phyloP scores from a whole-genome alignment of 1,140 invertebrate genomes.

The Pygmarrhopalites habei region DNA sequence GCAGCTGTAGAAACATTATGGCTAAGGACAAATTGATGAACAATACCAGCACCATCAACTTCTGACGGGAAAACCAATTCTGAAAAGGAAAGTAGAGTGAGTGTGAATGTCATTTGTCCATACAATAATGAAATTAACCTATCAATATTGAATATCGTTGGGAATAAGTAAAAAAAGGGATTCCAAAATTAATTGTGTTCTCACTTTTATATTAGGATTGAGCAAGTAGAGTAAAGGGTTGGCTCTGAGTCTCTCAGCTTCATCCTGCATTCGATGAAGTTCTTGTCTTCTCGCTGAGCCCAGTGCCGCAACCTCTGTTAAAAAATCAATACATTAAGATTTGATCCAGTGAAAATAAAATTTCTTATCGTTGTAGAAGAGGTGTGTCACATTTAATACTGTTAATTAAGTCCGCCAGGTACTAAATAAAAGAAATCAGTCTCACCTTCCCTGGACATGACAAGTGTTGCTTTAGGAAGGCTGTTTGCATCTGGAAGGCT shows the following conservation, averaged over 20 bases:
- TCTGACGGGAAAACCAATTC: conserved; percentile 96
- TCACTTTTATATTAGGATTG: conserved; percentile 94
- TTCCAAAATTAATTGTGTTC: too few relatives aligned
- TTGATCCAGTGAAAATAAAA: too few relatives aligned
- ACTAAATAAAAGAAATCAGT: too few relatives aligned
- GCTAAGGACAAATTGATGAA: conserved; percentile 93
- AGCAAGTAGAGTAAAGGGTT: conserved; percentile 90
- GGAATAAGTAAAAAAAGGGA: too few relatives aligned
- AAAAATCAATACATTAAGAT: too few relatives aligned
- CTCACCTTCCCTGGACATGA: conserved; percentile 87
- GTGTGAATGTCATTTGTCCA: too few relatives aligned
- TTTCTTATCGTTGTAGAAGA: too few relatives aligned
- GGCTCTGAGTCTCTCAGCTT: conserved; percentile 80
- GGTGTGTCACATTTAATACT: too few relatives aligned
- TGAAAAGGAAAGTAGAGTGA: conserved; percentile 50
- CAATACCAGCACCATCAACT: conserved; percentile 88
- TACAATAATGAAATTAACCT: too few relatives aligned
- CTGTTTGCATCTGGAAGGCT: conserved; percentile 87
- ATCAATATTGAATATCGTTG: too few relatives aligned
- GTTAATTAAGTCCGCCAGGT: too few relatives aligned
- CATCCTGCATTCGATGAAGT: conserved; percentile 79
- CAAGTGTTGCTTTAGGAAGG: conserved; percentile 63
- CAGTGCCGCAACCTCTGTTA: conserved; percentile 87
- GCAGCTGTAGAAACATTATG: conserved; percentile 93
- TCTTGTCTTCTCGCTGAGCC: conserved; percentile 89